These are phyloP conservation scores for Danaus melanippus DNA, from an alignment of 1,140 invertebrate species.

Conservation along the genomic window DNA sequence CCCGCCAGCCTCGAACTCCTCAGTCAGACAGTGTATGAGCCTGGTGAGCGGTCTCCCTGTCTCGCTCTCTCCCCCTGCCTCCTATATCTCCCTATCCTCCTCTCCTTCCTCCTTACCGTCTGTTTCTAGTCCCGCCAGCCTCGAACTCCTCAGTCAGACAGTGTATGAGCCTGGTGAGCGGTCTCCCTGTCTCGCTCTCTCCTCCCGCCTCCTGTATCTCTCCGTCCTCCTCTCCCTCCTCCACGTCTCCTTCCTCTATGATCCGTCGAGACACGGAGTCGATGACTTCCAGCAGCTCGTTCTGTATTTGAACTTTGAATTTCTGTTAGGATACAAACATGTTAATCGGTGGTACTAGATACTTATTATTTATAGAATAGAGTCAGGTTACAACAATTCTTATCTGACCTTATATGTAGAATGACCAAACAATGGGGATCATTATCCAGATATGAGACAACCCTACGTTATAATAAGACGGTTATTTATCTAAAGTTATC, in stretches of 20 bases:
- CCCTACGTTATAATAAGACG: no score
- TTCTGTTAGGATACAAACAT: constrained; percentile 67
- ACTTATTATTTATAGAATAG: no score
- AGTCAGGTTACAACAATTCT: no score
- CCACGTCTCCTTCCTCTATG: constrained; percentile 67
- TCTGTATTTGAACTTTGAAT: constrained; percentile 86
- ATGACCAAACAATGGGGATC: no score
- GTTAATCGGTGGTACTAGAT: neutral
- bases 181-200: constrained; percentile 34
- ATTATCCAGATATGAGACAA: no score
- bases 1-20: constrained; percentile 47
- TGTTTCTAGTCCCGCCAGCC: constrained; percentile 43
- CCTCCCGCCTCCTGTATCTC: constrained; percentile 26
- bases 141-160: constrained; percentile 48
- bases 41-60: constrained; percentile 40
- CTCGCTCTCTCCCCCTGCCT: constrained; percentile 30
- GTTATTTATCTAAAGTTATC: no score
- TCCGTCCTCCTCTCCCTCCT: constrained; percentile 33
- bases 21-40: constrained; percentile 38
- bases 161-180: constrained; percentile 42
- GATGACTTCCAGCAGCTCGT: constrained; percentile 84
- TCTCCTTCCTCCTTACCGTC: constrained; percentile 30
- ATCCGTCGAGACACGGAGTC: constrained; percentile 83
- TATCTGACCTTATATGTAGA: no score
- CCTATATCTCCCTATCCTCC: constrained; percentile 26